These are phyloP conservation scores for Hylomyscus alleni DNA, from an alignment of 2,797 vertebrate species.

Conservation along the genomic window DNA sequence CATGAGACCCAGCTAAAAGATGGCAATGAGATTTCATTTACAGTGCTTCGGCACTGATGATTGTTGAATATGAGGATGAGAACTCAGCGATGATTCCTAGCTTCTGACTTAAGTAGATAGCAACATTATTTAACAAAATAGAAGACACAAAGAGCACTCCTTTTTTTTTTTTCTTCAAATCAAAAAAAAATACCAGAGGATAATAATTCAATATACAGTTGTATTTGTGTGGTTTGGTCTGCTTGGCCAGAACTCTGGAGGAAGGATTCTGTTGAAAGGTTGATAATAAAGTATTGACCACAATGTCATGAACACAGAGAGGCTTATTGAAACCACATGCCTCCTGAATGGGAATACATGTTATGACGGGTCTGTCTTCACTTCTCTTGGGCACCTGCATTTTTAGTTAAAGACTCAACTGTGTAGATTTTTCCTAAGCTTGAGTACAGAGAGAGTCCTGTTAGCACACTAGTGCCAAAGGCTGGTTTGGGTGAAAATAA, in stretches of 20 bases:
- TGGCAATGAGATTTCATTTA: neutral
- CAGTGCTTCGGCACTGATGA: neutral
- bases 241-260: constrained; percentile 62
- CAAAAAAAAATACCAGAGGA: neutral
- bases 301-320: constrained; percentile 8
- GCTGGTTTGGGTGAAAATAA: no score
- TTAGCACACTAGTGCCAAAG: fast-evolving
- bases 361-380: constrained; percentile 53
- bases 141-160: neutral
- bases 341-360: neutral
- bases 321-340: constrained; percentile 70
- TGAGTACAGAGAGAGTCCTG: neutral
- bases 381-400: constrained; percentile 58
- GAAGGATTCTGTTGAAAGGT: constrained; percentile 75
- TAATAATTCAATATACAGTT: constrained; percentile 46
- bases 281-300: constrained; percentile 64
- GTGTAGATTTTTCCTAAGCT: neutral
- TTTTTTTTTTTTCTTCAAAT: neutral
- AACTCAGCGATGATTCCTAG: neutral
- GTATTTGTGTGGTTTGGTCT: constrained; percentile 61
- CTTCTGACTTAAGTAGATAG: constrained; percentile 4
- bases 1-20: neutral
- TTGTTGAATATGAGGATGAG: neutral
- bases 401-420: neutral
- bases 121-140: neutral